These are phyloP conservation scores for Gavialis gangeticus DNA, from an alignment of 2,113 vertebrate genomes.

Conservation along the genomic window DNA sequence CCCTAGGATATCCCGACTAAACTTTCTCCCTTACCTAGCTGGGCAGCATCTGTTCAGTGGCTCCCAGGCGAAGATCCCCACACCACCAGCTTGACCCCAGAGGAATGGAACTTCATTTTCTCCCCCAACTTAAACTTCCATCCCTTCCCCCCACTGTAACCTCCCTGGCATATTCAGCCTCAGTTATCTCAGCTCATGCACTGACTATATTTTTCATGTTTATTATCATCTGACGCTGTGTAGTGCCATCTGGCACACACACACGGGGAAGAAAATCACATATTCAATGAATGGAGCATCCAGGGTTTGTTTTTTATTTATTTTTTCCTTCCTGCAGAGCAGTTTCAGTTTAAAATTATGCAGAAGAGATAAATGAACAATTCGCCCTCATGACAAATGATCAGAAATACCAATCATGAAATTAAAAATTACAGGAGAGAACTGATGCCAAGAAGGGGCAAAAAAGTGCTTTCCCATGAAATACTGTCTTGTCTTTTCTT, in stretches of 20 bases:
- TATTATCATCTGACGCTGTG: slow-evolving; percentile 33
- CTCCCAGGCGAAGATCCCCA: neutral
- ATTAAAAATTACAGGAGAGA: neutral
- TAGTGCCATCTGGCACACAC: slow-evolving; percentile 42
- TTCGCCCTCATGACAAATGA: neutral
- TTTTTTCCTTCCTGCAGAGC: neutral
- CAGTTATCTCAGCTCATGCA: slow-evolving; percentile 27
- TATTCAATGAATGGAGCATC: slow-evolving; percentile 52
- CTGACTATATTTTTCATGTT: slow-evolving; percentile 55
- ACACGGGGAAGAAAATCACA: slow-evolving; percentile 16
- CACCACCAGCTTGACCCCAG: neutral
- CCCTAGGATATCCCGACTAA: neutral
- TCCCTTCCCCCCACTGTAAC: neutral
- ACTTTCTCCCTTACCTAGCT: neutral
- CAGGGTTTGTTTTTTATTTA: slow-evolving; percentile 5
- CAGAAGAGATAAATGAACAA: neutral
- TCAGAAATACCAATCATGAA: neutral
- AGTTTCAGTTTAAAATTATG: slow-evolving; percentile 21
- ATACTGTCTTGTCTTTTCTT: neutral
- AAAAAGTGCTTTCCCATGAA: neutral
- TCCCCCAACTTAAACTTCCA: slow-evolving; percentile 18
- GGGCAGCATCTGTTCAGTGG: neutral
- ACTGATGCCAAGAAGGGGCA: fast-evolving
- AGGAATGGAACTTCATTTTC: neutral
- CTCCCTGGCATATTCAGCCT: neutral